phyloP scores from a whole-genome alignment of 2,113 vertebrate species.

The Meriones unguiculatus region DNA sequence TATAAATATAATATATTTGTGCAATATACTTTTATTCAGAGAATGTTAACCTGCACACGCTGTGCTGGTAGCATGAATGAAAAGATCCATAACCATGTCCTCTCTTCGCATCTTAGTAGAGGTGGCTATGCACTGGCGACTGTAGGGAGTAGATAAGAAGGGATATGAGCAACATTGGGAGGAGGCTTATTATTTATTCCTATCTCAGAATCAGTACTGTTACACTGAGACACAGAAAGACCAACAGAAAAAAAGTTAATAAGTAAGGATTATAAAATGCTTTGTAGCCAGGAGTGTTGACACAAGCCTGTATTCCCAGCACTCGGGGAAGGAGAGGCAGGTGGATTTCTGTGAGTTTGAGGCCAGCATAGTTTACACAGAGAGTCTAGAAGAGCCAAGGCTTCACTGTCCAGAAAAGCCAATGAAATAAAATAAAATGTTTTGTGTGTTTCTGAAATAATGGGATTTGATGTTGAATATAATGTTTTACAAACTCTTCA shows the following conservation, averaged over 20 bases:
- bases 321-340: too few species aligned
- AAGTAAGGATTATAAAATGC: neutral
- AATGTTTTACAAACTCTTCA: neutral
- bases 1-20: neutral
- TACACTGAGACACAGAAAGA: neutral
- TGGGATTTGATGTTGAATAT: neutral
- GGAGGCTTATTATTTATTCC: neutral
- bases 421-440: neutral
- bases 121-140: neutral
- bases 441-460: neutral
- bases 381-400: too few species aligned
- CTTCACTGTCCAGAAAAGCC: too few species aligned
- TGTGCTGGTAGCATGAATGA: neutral
- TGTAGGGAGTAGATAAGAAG: neutral
- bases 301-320: too few species aligned
- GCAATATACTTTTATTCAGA: neutral
- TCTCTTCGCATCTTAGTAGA: neutral
- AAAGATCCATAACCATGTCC: neutral
- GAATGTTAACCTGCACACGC: neutral
- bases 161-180: too few species aligned
- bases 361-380: too few species aligned
- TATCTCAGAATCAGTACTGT: neutral
- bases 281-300: neutral
- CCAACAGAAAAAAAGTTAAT: neutral
- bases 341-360: too few species aligned